Conservation (phyloP, 2,888 invertebrate species). For the Allacma fusca region DNA sequence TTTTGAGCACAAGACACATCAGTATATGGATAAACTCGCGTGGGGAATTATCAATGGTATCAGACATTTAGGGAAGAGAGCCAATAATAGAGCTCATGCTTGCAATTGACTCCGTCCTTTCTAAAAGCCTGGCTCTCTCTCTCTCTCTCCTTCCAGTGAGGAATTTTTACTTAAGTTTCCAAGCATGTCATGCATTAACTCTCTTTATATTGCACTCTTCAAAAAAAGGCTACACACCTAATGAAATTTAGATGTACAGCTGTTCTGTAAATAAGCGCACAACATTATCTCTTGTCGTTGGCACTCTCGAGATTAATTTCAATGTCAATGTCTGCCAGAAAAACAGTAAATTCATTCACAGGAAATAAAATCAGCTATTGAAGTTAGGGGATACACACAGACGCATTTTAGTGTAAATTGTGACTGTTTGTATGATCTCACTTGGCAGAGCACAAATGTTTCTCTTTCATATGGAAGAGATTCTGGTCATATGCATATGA, state of each 20-base stretch:
- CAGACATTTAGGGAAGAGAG: too few species aligned
- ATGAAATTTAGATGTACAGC: not conserved
- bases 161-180: too few species aligned
- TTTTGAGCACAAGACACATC: too few species aligned
- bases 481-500: too few species aligned
- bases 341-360: constrained; percentile 16
- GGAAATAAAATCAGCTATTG: not conserved
- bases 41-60: too few species aligned
- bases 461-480: not conserved
- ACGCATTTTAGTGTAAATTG: not conserved
- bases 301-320: not conserved
- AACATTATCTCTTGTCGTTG: too few species aligned
- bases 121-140: too few species aligned
- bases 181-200: constrained; percentile 3
- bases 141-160: too few species aligned
- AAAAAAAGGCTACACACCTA: not conserved
- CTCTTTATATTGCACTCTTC: not conserved
- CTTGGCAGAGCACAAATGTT: not conserved
- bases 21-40: too few species aligned
- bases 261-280: too few species aligned
- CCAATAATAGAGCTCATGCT: too few species aligned
- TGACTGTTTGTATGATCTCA: not conserved
- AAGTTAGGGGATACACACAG: not conserved
- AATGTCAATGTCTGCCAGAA: constrained; percentile 7
- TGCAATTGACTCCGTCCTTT: too few species aligned